A percentile compares a stretch with the other conserved stretches of the same genome.
Conservation (phyloP, 2,888 invertebrate species). For the Pyrrhopygopsis socrates region DNA sequence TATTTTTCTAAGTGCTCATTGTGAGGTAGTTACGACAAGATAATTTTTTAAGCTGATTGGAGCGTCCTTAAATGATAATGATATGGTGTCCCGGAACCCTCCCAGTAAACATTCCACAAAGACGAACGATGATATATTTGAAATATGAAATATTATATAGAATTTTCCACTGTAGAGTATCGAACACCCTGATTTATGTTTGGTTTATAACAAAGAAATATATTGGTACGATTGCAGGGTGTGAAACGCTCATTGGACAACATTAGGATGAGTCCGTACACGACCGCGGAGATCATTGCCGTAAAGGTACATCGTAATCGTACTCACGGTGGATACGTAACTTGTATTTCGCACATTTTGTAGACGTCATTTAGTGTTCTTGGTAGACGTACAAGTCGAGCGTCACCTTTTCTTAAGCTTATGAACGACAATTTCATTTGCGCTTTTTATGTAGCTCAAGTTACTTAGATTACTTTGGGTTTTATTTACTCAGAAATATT, state of each 20-base stretch:
- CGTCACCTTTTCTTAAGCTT: slow-evolving; percentile 19
- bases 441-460: slow-evolving; percentile 11
- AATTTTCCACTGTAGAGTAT: too few relatives aligned
- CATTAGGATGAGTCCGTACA: slow-evolving; percentile 96
- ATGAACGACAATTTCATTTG: slow-evolving; percentile 42
- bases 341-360: not conserved
- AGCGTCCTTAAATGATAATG: too few relatives aligned
- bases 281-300: slow-evolving; percentile 99
- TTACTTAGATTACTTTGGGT: not conserved
- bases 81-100: too few relatives aligned
- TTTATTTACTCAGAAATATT: not conserved
- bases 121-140: too few relatives aligned
- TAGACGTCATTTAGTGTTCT: slow-evolving; percentile 7
- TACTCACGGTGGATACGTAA: not conserved
- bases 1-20: too few relatives aligned
- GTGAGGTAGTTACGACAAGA: too few relatives aligned
- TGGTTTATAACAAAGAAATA: not conserved
- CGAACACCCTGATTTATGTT: not conserved
- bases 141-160: too few relatives aligned
- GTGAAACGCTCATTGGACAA: slow-evolving; percentile 99
- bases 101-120: too few relatives aligned
- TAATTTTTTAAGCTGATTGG: too few relatives aligned
- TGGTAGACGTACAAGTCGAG: not conserved
- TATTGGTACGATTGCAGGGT: slow-evolving; percentile 95
- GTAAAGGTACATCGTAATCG: slow-evolving; percentile 98